These are phyloP conservation scores for Chionoecetes opilio DNA, from an alignment of 1,140 invertebrate genomes.

Conservation along the genomic window DNA sequence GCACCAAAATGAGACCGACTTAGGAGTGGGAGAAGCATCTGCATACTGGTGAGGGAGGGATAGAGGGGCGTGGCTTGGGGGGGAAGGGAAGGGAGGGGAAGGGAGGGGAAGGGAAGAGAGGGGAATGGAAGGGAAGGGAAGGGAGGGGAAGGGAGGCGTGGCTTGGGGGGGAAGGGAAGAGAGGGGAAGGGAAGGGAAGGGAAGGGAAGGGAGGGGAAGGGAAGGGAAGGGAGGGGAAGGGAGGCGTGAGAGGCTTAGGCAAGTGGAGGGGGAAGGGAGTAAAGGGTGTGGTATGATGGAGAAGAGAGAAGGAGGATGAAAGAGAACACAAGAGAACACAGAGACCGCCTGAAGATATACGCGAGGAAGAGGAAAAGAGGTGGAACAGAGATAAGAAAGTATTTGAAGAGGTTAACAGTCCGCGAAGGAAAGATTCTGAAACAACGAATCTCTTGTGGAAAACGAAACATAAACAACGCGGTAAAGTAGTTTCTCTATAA, in stretches of 20 bases:
- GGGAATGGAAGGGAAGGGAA: background rate
- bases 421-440: too few species aligned
- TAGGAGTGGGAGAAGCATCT: background rate
- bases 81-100: background rate
- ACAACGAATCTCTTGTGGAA: too few species aligned
- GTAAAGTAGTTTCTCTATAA: too few species aligned
- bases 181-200: background rate
- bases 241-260: constrained; percentile 38
- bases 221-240: background rate
- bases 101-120: background rate
- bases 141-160: background rate
- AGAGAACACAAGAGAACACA: background rate
- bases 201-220: background rate
- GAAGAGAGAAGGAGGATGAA: background rate
- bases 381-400: background rate
- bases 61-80: background rate
- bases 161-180: background rate
- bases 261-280: background rate
- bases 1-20: background rate
- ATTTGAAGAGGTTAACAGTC: background rate
- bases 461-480: too few species aligned
- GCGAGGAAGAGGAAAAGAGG: background rate
- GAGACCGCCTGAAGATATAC: background rate
- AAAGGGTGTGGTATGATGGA: background rate
- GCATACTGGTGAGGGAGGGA: background rate